Base-by-base conservation (phyloP, 2,113 vertebrate genomes). In the Syngnathus typhle region DNA sequence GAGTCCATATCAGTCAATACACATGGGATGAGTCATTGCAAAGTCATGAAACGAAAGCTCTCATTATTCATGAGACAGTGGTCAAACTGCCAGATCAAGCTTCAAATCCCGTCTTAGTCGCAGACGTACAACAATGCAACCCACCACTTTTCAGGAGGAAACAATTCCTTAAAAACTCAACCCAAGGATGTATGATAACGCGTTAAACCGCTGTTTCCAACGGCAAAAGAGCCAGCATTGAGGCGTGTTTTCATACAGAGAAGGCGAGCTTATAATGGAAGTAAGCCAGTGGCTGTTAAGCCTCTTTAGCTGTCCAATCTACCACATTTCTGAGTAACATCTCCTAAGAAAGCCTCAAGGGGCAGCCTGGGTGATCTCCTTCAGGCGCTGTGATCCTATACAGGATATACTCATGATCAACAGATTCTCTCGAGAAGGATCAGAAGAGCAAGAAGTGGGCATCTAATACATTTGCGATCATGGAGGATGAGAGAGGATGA, bases 91-190 rank as follows among this genome's bases (percentile, higher is more conserved):
- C 83, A 81, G 86, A 90, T 89, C 88, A 88, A 65, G 80, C 85
- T 88, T 86, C 81, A 90, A 90, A 92, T 87, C 87, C 82, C 73
- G 70, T 79, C 80, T 89, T 89, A 87, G 75, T 79, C 80, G 79
- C 68, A 79, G 71, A 83, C 83, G 89, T 87, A 88, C 69, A 76
- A 79, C 73, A 67, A 88, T 81, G 75, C 82, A 78, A 84, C 80
- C 80, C 78, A 74, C 74, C 73, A 32, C 58, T 60, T 27, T 23
- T 1, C 36, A 2, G 9, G 21, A 38, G 32, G 12, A 38, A 43
- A 54, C 7, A 60, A 68, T 55, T 16, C 8, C 0, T 39, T 69
- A 64, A 43, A 62, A 60, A 46, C 15, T 15, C 56, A 18, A 23
- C 6, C 52, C 36, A 4, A 41, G 13, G 32, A 13, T 9, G 6